Conservation (phyloP, 2,113 vertebrate genomes). For the Lagenorhynchus albirostris region DNA sequence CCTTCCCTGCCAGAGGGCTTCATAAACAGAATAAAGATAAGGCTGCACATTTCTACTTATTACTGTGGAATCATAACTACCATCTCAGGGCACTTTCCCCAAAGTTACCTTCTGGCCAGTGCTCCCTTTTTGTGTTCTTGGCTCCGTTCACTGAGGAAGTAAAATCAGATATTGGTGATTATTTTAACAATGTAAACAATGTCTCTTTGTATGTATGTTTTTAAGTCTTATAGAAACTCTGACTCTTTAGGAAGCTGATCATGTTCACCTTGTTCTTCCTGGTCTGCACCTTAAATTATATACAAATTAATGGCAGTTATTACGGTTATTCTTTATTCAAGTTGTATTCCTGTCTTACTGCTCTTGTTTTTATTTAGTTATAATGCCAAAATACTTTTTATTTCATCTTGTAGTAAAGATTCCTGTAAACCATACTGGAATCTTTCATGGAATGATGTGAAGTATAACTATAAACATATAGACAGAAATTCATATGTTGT, state of each 20-base stretch:
- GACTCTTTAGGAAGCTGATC: not conserved
- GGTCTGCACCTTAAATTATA: not conserved
- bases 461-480: not conserved
- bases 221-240: not conserved
- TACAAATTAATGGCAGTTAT: not conserved
- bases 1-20: not conserved
- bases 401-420: not conserved
- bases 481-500: not conserved
- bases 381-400: not conserved
- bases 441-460: not conserved
- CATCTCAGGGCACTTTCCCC: not conserved
- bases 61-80: not conserved
- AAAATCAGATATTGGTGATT: not conserved
- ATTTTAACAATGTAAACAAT: not conserved
- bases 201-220: not conserved
- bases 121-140: not conserved
- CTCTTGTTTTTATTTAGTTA: not conserved
- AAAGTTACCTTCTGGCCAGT: not conserved
- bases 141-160: not conserved
- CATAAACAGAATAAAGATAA: not conserved
- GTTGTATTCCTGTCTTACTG: not conserved
- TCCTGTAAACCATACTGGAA: not conserved
- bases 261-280: not conserved
- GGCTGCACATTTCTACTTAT: not conserved
- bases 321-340: not conserved